A percentile compares a stretch with the other conserved stretches of the same genome.
Evolutionary conservation across 2,888 invertebrate species (phyloP).

Genomic region (Cataglyphis rosenhaueri): DNA sequence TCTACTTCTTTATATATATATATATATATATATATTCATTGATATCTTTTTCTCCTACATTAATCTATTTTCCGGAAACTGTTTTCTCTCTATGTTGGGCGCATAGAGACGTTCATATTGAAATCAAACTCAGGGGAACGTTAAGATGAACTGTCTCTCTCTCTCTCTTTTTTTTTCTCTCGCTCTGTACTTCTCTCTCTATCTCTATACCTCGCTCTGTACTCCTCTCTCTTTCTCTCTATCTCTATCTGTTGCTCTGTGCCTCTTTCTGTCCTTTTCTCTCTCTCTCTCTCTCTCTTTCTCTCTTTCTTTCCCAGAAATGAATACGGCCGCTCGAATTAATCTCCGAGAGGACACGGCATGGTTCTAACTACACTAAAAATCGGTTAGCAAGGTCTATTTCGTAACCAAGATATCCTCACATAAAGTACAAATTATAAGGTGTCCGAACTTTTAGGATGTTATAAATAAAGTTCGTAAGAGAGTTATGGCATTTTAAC

Average conservation of each 20-base stretch:
- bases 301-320: constrained; percentile 42
- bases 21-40: constrained; percentile 61
- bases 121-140: constrained; percentile 74
- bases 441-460: constrained; percentile 67
- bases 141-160: constrained; percentile 69
- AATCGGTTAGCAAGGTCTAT: constrained; percentile 60
- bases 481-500: constrained; percentile 58
- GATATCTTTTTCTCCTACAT: constrained; percentile 62
- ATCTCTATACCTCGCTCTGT: background rate
- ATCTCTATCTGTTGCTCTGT: background rate
- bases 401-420: constrained; percentile 68
- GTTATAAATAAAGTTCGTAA: constrained; percentile 60
- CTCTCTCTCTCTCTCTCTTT: constrained; percentile 18
- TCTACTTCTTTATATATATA: constrained; percentile 69
- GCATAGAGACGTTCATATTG: constrained; percentile 64
- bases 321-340: constrained; percentile 52
- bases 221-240: no score
- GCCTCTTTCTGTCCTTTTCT: background rate
- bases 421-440: constrained; percentile 73
- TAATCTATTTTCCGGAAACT: constrained; percentile 65
- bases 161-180: constrained; percentile 21
- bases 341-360: constrained; percentile 52
- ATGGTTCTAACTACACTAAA: constrained; percentile 52
- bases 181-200: background rate
- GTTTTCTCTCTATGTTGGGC: constrained; percentile 55